These are phyloP conservation scores for Platypus cylindrus DNA, from an alignment of 2,888 invertebrate species.

Conservation along the genomic window DNA sequence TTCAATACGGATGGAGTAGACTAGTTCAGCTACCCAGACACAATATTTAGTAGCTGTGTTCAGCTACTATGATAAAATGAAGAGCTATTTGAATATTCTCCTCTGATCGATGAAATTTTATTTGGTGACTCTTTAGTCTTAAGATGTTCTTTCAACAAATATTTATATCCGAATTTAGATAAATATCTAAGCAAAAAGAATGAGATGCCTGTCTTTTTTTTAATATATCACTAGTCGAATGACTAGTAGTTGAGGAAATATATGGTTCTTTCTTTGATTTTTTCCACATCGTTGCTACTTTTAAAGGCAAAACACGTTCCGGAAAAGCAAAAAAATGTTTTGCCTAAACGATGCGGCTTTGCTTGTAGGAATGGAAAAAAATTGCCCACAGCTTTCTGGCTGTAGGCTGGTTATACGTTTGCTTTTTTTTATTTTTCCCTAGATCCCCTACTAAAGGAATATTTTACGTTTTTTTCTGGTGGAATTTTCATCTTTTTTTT, in stretches of 20 bases:
- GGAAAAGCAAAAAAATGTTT: constrained; percentile 6
- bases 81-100: too few relatives aligned
- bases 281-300: constrained; percentile 11
- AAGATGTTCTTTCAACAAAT: too few relatives aligned
- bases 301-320: constrained; percentile 2
- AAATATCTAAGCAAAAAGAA: too few relatives aligned
- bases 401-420: background rate
- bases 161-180: too few relatives aligned
- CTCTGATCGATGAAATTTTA: too few relatives aligned
- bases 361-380: constrained; percentile 12
- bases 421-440: background rate
- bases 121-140: constrained; percentile 8
- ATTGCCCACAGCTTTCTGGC: background rate
- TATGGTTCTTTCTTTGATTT: constrained; percentile 15
- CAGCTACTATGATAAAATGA: too few relatives aligned
- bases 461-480: background rate
- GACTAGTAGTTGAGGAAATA: constrained; percentile 13
- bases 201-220: constrained; percentile 9
- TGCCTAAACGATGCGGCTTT: constrained; percentile 12
- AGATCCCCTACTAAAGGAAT: background rate
- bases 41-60: too few relatives aligned
- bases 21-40: too few relatives aligned
- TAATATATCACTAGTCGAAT: constrained; percentile 13
- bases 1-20: too few relatives aligned
- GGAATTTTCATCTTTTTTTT: background rate